A percentile compares a stretch with the other conserved stretches of the same genome.
Conservation (phyloP, 2,888 invertebrate genomes). For the Campoletis raptor region DNA sequence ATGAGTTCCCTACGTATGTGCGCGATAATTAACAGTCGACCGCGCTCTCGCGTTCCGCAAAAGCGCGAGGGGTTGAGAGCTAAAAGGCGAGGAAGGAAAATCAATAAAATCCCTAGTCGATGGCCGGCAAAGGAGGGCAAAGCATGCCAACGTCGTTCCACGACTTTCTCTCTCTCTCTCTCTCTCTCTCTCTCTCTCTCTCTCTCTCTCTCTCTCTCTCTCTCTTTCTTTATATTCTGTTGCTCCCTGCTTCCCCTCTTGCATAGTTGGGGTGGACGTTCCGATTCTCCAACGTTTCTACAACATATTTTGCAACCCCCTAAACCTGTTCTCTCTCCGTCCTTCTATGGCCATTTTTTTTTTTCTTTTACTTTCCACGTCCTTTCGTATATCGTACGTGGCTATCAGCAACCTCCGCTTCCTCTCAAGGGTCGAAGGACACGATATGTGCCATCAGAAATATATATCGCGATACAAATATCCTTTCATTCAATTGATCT, state of each 20-base stretch:
- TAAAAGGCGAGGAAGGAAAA: conserved; percentile 77
- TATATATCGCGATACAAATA: background rate
- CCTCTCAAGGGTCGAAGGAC: conserved; percentile 27
- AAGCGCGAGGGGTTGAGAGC: conserved; percentile 60
- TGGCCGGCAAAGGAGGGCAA: conserved; percentile 74
- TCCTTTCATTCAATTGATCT: conserved; percentile 23
- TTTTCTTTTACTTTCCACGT: conserved; percentile 50
- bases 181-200: background rate
- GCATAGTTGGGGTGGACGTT: conserved; percentile 5
- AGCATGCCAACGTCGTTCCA: conserved; percentile 51
- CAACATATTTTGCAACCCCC: conserved; percentile 18
- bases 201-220: background rate
- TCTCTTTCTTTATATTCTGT: background rate
- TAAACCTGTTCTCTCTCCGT: background rate
- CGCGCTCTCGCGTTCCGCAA: conserved; percentile 67
- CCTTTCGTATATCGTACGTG: conserved; percentile 37
- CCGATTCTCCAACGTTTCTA: conserved; percentile 3
- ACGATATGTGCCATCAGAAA: background rate
- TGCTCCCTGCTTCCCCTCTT: background rate
- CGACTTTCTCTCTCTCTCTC: background rate
- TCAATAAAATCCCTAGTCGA: conserved; percentile 84
- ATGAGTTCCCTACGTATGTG: conserved; percentile 49
- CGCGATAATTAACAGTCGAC: conserved; percentile 70
- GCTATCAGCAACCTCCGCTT: conserved; percentile 50
- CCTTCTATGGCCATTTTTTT: conserved; percentile 38